Evolutionary conservation across 2,888 invertebrate genomes (phyloP).

Genomic region (Xylocampa areola): DNA sequence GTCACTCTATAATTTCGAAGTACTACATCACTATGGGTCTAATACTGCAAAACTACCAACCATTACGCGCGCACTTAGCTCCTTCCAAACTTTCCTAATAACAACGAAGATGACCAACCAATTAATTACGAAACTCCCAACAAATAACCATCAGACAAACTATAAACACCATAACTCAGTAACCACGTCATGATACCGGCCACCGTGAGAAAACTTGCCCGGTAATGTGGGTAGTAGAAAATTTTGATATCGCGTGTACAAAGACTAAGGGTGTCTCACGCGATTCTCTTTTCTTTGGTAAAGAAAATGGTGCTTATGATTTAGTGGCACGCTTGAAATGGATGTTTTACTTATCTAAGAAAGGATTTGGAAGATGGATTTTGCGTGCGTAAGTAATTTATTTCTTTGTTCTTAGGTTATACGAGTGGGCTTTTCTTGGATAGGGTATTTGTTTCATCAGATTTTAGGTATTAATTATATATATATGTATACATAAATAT

Average conservation of each 20-base stretch:
- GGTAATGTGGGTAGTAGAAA: constrained; percentile 80
- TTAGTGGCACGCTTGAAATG: constrained; percentile 72
- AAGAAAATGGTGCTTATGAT: constrained; percentile 77
- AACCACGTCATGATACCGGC: constrained; percentile 64
- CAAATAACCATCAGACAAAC: constrained; percentile 24
- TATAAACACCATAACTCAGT: constrained; percentile 31
- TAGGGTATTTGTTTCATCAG: no score
- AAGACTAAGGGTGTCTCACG: constrained; percentile 75
- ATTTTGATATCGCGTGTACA: constrained; percentile 84
- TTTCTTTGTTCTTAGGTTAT: constrained; percentile 18
- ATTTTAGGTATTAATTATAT: no score
- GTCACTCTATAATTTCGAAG: no score
- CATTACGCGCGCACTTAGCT: background rate
- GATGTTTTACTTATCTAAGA: constrained; percentile 47
- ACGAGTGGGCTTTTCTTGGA: background rate
- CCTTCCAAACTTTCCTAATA: constrained; percentile 3
- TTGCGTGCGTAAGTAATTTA: constrained; percentile 43
- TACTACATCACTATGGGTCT: no score
- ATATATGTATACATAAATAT: no score
- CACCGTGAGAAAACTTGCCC: constrained; percentile 74
- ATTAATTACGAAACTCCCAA: constrained; percentile 42
- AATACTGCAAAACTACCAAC: background rate
- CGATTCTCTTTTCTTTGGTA: constrained; percentile 74
- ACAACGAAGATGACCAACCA: constrained; percentile 29
- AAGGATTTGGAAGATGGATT: constrained; percentile 43